Evolutionary conservation across 2,113 vertebrate species (phyloP), one percentile per base, ranked within the genome.

Genomic region (Aramus guarauna): DNA sequence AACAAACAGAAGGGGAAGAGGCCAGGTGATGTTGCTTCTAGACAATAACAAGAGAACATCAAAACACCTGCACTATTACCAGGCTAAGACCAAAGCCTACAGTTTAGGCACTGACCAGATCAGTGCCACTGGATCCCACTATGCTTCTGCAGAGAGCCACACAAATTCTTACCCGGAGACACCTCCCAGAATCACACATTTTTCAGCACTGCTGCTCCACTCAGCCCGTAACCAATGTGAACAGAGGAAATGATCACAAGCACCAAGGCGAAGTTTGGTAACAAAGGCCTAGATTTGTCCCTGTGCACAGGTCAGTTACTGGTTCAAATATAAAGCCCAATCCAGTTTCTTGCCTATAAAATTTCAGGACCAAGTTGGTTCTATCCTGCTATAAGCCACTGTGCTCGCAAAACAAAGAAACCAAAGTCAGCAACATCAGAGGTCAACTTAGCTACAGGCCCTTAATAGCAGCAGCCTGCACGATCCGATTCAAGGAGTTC

Each of bases 301-400:
- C 39, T 29, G 7, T 11, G 34, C 34, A 64, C 10, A 74, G 12
- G 8, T 32, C 50, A 48, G 10, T n/a, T 45, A 30, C 11, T 17
- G 17, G 6, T 41, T 72, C 53, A 62, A 39, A n/a, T 2, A 48
- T 9, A 20, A 68, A 74, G 22, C 12, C 20, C 16, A 16, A 12
- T 11, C 6, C 15, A 27, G 15, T 11, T 71, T 63, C 43, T 34
- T 36, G 8, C 43, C 26, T 47, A 18, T 79, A 29, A 83, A 92
- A 29, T 1, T 7, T 0, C 34, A 52, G 13, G 4, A 4, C 11
- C 20, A 50, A 16, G 2, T 52, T 55, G n/a, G 16, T 15, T 69
- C 15, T 36, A 20, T 3, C 7, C 69, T 26, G 23, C 15, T 8
- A 13, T 62, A 85, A 50, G 59, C 20, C 20, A 9, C 4, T 7